Evolutionary conservation across 1,140 invertebrate species (phyloP), one percentile per base, ranked within the genome.

Genomic region (Calephelis virginiensis): DNA sequence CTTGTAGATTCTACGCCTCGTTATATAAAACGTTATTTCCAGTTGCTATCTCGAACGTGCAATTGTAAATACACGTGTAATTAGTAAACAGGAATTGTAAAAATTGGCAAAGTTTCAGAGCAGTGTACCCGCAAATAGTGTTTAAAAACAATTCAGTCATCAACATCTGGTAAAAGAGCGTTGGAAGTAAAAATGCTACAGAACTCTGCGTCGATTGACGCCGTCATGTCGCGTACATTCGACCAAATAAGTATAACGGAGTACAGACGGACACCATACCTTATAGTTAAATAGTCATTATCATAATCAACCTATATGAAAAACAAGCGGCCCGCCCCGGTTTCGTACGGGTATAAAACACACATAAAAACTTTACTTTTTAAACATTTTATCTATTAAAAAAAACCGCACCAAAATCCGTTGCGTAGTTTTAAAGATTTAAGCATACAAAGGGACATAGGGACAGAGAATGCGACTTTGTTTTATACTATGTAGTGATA

Each of bases 31-130:
- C 14, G 5, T 17, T 11, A 28, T 56, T 56, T 28, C 17, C 50
- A 56, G 17, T 56, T 56, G 17, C 50, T 56, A 56, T 56, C 50
- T 56, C 50, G 50, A 56, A 14, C 50, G 9, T 56, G 28, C 50
- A 56, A 56, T 56, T 56, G 50, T 37, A 56, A 56, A 56, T 56
- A 17, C 17, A 56, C 50, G 5, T 37, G 50, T 56, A 56, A 56
- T 56, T 56, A 56, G 50, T 56, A 56, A 56, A 56, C 50, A 56
- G 50, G 50, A 59, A 59, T 59, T 59, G 53, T 59, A 59, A 59
- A 59, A 59, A 59, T 59, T 59, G 53, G 53, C 53, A 59, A 59
- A 59, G 53, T 37, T 59, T 59, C 53, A 59, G 53, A 17, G 10
- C 12, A 28, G 10, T 43, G 40, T 28, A 10, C 53, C 53, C 53